These are phyloP conservation scores for Caenorhabditis japonica DNA, from an alignment of 2,888 invertebrate genomes.

Conservation along the genomic window DNA sequence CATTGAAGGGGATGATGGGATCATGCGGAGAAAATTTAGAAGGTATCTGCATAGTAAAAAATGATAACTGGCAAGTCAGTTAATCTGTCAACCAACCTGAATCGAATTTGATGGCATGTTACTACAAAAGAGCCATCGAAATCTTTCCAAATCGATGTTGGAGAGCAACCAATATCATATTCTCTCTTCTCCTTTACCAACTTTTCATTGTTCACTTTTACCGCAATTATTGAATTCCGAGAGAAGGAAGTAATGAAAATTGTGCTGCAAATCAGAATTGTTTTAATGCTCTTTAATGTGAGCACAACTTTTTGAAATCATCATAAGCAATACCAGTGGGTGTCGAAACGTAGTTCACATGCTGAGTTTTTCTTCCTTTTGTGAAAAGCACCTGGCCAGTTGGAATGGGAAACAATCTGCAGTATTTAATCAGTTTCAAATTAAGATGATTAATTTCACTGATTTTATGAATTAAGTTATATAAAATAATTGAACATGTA, in stretches of 20 bases:
- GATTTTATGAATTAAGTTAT: not conserved
- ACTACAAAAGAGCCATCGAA: conserved; percentile 44
- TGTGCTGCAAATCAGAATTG: conserved; percentile 9
- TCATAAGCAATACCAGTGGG: conserved; percentile 43
- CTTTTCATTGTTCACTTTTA: not conserved
- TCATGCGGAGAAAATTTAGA: not conserved
- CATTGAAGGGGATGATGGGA: conserved; percentile 24
- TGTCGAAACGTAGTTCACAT: conserved; percentile 9
- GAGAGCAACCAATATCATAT: conserved; percentile 34
- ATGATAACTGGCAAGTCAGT: not conserved
- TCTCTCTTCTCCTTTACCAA: conserved; percentile 6
- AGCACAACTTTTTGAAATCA: conserved; percentile 17
- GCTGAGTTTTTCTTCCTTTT: not conserved
- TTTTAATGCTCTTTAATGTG: not conserved
- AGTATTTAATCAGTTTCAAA: not conserved
- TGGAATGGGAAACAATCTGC: conserved; percentile 26
- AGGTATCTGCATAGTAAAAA: conserved; percentile 32
- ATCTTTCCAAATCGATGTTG: conserved; percentile 51
- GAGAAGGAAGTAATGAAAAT: conserved; percentile 26
- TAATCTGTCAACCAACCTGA: conserved; percentile 14
- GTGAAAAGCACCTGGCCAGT: conserved; percentile 14
- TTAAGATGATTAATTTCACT: not conserved
- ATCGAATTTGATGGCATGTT: conserved; percentile 35
- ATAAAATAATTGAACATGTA: no score
- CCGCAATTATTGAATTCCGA: conserved; percentile 16